Evolutionary conservation across 1,140 invertebrate genomes (phyloP).

Genomic region (Plutomurus gul): DNA sequence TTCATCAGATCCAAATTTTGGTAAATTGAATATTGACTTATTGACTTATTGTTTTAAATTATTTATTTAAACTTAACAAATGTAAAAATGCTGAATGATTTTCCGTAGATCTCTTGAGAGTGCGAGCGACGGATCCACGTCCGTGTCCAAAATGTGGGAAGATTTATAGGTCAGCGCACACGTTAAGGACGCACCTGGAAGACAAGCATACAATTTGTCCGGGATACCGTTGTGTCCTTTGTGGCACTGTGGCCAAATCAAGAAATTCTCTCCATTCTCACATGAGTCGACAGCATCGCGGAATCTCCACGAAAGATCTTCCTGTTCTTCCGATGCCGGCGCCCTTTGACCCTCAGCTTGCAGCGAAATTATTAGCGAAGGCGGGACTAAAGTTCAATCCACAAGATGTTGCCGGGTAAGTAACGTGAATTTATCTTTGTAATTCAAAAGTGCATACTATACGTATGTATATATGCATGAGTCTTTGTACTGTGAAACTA

Average conservation of each 20-base stretch:
- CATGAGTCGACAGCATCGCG: constrained; percentile 88
- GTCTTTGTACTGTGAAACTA: too few relatives aligned
- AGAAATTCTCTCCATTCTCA: constrained; percentile 88
- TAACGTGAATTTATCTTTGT: too few relatives aligned
- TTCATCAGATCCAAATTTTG: constrained; percentile 71
- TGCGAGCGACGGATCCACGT: constrained; percentile 84
- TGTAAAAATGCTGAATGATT: background rate
- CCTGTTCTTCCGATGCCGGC: constrained; percentile 88
- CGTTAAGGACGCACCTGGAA: constrained; percentile 83
- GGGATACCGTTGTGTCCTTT: constrained; percentile 86
- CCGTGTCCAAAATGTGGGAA: constrained; percentile 91
- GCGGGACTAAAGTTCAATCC: constrained; percentile 76
- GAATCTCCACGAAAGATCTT: constrained; percentile 88
- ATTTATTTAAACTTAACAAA: constrained; percentile 53
- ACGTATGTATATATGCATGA: too few relatives aligned
- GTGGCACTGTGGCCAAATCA: constrained; percentile 88
- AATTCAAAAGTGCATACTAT: too few relatives aligned
- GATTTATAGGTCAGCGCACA: constrained; percentile 88
- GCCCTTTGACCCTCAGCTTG: constrained; percentile 84
- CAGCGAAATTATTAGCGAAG: constrained; percentile 76
- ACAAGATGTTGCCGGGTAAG: constrained; percentile 14
- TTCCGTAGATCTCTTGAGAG: constrained; percentile 60
- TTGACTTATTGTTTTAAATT: background rate
- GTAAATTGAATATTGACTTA: constrained; percentile 71
- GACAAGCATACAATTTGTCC: constrained; percentile 91